phyloP scores from a whole-genome alignment of 1,140 invertebrate species.

The Gonatopus flavifemur region DNA sequence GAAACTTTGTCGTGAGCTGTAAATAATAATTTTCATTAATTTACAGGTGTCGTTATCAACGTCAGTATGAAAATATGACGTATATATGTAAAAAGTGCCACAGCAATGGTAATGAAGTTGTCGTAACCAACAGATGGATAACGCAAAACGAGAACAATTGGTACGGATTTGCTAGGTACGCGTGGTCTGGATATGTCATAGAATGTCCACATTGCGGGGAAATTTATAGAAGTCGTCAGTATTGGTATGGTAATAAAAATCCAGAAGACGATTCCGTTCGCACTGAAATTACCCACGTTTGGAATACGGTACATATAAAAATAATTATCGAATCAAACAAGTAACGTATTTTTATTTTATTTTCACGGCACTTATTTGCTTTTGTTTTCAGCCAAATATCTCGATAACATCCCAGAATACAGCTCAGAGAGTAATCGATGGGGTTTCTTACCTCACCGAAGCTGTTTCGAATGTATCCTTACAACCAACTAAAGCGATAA shows the following conservation, averaged over 20 bases:
- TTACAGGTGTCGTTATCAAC: conserved; percentile 68
- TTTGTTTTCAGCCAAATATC: conserved; percentile 34
- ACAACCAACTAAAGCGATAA: conserved; percentile 70
- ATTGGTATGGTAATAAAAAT: conserved; percentile 84
- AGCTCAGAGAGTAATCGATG: conserved; percentile 75
- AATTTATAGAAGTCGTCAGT: conserved; percentile 78
- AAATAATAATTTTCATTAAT: background rate
- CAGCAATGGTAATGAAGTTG: conserved; percentile 63
- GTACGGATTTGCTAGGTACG: conserved; percentile 75
- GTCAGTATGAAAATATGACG: conserved; percentile 78
- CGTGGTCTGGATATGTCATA: conserved; percentile 80
- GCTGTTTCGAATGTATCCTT: conserved; percentile 69
- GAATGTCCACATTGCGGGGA: conserved; percentile 82
- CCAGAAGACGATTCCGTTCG: conserved; percentile 70
- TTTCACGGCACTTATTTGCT: background rate
- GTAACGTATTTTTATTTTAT: conserved; percentile 6
- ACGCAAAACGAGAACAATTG: conserved; percentile 69
- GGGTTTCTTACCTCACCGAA: conserved; percentile 72
- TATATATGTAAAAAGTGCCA: conserved; percentile 72
- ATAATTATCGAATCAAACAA: no score
- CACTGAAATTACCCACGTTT: conserved; percentile 77
- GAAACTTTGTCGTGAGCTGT: no score
- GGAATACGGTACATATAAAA: conserved; percentile 67
- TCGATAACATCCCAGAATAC: conserved; percentile 64
- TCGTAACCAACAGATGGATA: conserved; percentile 64